These are phyloP conservation scores for Bufo bufo DNA, from an alignment of 2,113 vertebrate genomes.

Conservation along the genomic window DNA sequence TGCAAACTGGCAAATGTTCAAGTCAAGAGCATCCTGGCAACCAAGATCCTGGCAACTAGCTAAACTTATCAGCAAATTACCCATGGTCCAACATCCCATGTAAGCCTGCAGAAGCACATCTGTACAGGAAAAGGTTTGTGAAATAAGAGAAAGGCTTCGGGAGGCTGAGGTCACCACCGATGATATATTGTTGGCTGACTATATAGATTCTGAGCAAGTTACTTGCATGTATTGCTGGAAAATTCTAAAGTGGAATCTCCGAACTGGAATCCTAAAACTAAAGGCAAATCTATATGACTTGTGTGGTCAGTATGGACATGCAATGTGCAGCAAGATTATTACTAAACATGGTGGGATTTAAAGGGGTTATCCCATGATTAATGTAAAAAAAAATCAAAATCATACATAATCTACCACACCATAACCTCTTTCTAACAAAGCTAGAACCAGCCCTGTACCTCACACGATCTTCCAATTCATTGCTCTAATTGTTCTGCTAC, in stretches of 20 bases:
- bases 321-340: background rate
- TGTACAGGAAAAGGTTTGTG: constrained; percentile 24
- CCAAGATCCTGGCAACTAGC: constrained; percentile 36
- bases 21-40: constrained; percentile 37
- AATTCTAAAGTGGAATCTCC: no score
- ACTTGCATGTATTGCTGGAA: background rate
- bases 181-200: constrained; percentile 16
- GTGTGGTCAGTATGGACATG: background rate
- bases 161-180: background rate
- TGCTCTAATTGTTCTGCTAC: no score
- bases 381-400: no score
- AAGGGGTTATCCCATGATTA: background rate
- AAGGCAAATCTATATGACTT: background rate
- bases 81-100: constrained; percentile 13
- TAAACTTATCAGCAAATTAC: constrained; percentile 9
- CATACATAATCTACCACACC: no score
- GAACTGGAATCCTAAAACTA: background rate
- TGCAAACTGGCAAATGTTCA: constrained; percentile 26
- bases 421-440: no score
- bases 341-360: background rate
- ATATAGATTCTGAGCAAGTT: background rate
- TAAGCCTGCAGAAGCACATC: constrained; percentile 5
- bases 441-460: no score
- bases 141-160: constrained; percentile 9
- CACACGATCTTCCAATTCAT: no score